phyloP scores from a whole-genome alignment of 2,113 vertebrate genomes.

The Pangasianodon gigas region DNA sequence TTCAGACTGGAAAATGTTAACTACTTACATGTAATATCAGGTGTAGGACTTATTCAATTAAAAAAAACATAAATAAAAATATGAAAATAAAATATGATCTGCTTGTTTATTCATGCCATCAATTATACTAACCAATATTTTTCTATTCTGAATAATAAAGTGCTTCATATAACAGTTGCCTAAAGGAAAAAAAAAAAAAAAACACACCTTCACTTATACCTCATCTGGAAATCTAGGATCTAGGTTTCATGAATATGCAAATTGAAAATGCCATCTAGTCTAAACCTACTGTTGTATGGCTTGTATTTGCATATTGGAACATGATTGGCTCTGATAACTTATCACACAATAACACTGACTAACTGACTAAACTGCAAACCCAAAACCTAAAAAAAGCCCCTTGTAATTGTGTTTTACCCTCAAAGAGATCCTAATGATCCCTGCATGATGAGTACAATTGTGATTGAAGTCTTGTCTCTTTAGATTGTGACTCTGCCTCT shows the following conservation, averaged over 20 bases:
- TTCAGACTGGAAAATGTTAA: not conserved
- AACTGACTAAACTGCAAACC: not conserved
- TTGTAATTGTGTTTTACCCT: not conserved
- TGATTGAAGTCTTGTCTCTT: slow-evolving; percentile 32
- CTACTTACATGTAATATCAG: not conserved
- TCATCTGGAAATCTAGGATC: not conserved
- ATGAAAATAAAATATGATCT: not conserved
- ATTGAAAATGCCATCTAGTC: not conserved
- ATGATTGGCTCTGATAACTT: not conserved
- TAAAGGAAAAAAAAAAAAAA: not conserved
- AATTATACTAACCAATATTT: not conserved
- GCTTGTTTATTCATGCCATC: not conserved
- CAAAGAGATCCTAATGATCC: not conserved
- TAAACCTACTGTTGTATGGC: not conserved
- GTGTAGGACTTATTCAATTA: not conserved
- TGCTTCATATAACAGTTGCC: not conserved
- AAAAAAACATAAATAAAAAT: not conserved
- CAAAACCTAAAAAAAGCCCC: not conserved
- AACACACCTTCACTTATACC: not conserved
- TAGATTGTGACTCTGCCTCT: slow-evolving; percentile 64
- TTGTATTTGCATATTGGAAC: too few species aligned
- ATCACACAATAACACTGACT: not conserved
- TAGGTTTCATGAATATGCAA: not conserved
- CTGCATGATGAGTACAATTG: not conserved
- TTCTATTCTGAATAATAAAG: not conserved